phyloP scores from a whole-genome alignment of 2,113 vertebrate species.

The Alligator sinensis region DNA sequence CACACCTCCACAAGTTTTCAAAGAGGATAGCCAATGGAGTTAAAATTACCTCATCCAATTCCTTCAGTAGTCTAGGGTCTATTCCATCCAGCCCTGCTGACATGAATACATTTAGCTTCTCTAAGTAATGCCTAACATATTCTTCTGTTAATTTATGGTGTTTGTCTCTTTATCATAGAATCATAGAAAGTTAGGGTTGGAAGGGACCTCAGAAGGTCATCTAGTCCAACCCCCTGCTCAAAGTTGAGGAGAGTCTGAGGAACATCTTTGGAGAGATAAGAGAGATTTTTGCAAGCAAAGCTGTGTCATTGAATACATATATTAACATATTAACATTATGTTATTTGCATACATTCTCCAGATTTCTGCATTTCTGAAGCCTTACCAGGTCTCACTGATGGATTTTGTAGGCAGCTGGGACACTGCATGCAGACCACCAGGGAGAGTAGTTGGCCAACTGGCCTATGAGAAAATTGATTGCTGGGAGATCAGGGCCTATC shows the following conservation, averaged over 20 bases:
- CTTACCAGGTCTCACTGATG: not conserved
- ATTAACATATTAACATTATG: not conserved
- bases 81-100: too few relatives aligned
- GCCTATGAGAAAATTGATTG: not conserved
- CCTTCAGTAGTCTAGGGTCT: too few relatives aligned
- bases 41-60: too few relatives aligned
- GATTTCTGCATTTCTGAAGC: not conserved
- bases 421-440: not conserved
- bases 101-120: too few relatives aligned
- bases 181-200: too few relatives aligned
- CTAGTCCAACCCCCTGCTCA: too few relatives aligned
- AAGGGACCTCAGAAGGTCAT: too few relatives aligned
- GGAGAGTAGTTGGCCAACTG: not conserved
- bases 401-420: not conserved
- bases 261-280: not conserved
- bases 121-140: too few relatives aligned
- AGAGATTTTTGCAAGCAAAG: not conserved
- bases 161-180: too few relatives aligned
- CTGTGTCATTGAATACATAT: not conserved
- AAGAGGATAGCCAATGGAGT: too few relatives aligned
- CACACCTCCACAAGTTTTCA: too few relatives aligned
- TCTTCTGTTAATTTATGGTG: too few relatives aligned
- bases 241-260: not conserved
- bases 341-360: not conserved
- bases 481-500: not conserved